Evolutionary conservation across 2,797 vertebrate genomes (phyloP).

Genomic region (Anas acuta): DNA sequence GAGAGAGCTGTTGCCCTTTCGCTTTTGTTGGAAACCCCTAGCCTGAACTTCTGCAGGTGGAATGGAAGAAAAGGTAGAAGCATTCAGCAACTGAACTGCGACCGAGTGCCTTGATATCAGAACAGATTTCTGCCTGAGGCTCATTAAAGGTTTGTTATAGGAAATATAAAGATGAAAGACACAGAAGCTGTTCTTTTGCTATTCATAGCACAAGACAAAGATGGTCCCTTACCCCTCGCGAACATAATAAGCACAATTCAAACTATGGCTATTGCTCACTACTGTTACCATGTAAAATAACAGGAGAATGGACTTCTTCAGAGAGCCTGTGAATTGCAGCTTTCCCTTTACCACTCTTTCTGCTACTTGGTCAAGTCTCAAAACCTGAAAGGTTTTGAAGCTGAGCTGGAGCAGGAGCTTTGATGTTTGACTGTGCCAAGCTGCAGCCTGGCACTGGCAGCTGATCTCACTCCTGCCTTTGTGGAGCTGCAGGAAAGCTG

Average conservation of each 20-base stretch:
- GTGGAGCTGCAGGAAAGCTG: neutral
- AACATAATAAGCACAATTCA: neutral
- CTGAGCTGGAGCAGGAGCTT: neutral
- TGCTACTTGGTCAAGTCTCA: neutral
- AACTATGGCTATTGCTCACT: fast-evolving
- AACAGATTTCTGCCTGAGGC: neutral
- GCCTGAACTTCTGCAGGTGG: neutral
- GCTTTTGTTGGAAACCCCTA: neutral
- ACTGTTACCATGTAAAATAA: neutral
- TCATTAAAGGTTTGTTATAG: neutral
- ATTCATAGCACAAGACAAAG: neutral
- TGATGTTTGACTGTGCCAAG: neutral
- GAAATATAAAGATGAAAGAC: neutral
- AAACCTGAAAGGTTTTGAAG: constrained; percentile 25
- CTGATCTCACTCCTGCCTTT: neutral
- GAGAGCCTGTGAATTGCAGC: neutral
- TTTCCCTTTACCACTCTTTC: neutral
- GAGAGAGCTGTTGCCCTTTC: fast-evolving
- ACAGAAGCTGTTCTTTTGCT: neutral
- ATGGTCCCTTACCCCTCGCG: neutral
- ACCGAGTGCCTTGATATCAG: neutral
- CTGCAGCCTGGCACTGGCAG: neutral
- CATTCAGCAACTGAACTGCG: neutral
- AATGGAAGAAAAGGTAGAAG: neutral
- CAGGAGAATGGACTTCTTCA: neutral